Conservation (phyloP, 2,113 vertebrate genomes). For the pig (Sus scrofa) region DNA sequence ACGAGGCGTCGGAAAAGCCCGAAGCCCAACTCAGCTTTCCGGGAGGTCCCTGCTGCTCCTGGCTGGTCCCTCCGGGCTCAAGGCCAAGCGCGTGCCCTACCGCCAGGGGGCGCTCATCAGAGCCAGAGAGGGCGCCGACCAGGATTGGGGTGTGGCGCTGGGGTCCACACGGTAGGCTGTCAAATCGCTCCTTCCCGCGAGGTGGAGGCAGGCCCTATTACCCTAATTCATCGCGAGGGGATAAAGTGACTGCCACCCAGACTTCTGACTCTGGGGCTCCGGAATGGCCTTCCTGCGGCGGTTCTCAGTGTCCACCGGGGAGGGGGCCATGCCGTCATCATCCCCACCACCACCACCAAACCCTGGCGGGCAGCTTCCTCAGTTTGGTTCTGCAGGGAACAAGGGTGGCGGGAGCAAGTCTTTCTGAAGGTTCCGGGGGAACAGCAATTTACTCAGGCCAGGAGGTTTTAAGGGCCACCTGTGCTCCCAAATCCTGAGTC, state of each 20-base stretch:
- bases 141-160: background rate
- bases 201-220: background rate
- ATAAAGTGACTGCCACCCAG: background rate
- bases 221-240: background rate
- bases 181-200: background rate
- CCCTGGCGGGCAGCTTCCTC: background rate
- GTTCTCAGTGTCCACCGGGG: background rate
- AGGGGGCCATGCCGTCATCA: background rate
- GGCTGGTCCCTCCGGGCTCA: too few relatives aligned
- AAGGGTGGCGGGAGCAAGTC: background rate
- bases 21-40: background rate
- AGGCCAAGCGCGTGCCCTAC: background rate
- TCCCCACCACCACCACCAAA: too few relatives aligned
- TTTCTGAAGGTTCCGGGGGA: background rate
- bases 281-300: background rate
- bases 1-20: background rate
- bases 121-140: fast-evolving
- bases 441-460: background rate
- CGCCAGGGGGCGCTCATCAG: background rate
- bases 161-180: background rate
- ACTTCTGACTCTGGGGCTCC: background rate
- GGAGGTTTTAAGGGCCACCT: background rate
- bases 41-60: background rate
- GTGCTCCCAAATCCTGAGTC: background rate
- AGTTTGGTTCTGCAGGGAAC: fast-evolving